Percentiles rank a stretch among this genome's conserved stretches.
Evolutionary conservation across 2,113 vertebrate species (phyloP).

Genomic region (Craseonycteris thonglongyai): DNA sequence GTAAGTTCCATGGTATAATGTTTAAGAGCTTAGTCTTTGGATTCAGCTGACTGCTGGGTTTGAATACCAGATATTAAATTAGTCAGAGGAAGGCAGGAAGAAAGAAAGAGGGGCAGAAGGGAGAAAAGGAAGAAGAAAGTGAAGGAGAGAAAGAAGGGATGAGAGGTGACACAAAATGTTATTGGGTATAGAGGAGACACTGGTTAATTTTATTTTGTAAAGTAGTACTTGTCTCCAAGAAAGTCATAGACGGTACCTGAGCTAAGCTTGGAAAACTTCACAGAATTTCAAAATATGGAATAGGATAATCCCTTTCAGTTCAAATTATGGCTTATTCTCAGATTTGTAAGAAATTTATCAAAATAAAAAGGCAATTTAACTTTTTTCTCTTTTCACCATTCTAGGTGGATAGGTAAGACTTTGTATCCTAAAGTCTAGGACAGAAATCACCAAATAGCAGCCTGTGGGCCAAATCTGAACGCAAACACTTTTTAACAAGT

Average conservation of each 20-base stretch:
- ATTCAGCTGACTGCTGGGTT: background rate
- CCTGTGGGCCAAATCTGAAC: background rate
- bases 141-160: too few species aligned
- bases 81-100: background rate
- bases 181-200: background rate
- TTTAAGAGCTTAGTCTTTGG: background rate
- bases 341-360: background rate
- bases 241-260: background rate
- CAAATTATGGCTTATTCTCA: background rate
- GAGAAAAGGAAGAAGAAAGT: background rate
- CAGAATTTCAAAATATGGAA: background rate
- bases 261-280: background rate
- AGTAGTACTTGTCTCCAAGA: background rate
- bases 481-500: background rate
- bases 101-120: background rate
- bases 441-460: background rate
- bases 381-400: background rate
- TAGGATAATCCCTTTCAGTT: background rate
- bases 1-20: background rate
- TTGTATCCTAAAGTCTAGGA: background rate
- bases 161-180: background rate
- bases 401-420: background rate
- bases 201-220: background rate
- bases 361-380: background rate
- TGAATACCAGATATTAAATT: background rate